Base-by-base conservation (phyloP, 2,888 invertebrate genomes). In the Latrodectus elegans region DNA sequence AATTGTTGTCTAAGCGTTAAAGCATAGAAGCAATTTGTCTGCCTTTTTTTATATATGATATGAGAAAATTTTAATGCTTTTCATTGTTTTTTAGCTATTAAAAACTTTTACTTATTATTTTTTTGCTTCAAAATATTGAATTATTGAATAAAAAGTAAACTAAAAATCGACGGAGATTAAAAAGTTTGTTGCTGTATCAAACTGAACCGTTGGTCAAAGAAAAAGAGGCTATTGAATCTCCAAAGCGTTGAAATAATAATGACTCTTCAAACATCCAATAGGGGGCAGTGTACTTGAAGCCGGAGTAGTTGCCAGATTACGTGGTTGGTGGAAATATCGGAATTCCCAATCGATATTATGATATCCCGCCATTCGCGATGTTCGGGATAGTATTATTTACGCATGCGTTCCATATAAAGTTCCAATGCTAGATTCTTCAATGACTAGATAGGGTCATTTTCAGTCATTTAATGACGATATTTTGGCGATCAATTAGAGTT, bases 261-360 rank as follows among this genome's bases (percentile, higher is more conserved):
- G 77, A 84, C 67, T 70, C 68, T 60, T 64, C 71, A 65, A 70
- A 22, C 81, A 81, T 64, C 86, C 86, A 87, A 87, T 87, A 87
- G 86, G 77, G 81, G 86, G 53, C 52, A 67, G 77, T 85, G 55
- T 75, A 55, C 68, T 8, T 51, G 60, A 17, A 52, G 67, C 55
- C 38, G 52, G 60, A 72, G 12, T 14, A n/a, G 72, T 77, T 81
- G 76, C 77, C 80, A 87, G 77, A 87, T 87, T 60, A 76, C 81
- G 86, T 87, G 86, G 86, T 87, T 87, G 86, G 86, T 87, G 81
- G 86, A 82, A 87, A 87, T 87, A 87, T 87, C 86, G 86, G 73
- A 87, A 87, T 72, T 65, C 52, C 77, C 81, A 87, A 87, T 87
- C 86, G 86, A 87, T 87, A 87, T 87, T 72, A 82, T 87, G 81